These are phyloP conservation scores for Nemapogon koenigi DNA, from an alignment of 2,888 invertebrate species.

Conservation along the genomic window DNA sequence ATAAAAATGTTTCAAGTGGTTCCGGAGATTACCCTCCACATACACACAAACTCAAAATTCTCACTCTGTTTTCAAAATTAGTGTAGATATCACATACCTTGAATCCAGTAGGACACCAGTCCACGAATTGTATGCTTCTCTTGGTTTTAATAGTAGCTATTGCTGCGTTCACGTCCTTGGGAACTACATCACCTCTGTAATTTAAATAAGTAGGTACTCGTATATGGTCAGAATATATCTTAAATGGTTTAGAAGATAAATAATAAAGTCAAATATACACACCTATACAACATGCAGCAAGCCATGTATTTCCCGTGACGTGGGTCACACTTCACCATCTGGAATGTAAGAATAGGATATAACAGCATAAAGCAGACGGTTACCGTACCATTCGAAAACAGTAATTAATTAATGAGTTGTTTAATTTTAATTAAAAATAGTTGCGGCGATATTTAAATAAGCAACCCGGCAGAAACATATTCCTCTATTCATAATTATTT, in stretches of 20 bases:
- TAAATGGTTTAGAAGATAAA: too few relatives aligned
- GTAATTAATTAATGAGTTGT: conserved; percentile 3
- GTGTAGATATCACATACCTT: too few relatives aligned
- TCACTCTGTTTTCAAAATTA: too few relatives aligned
- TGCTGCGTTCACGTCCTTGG: conserved; percentile 92
- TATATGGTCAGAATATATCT: too few relatives aligned
- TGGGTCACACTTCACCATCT: conserved; percentile 93
- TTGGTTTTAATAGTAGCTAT: conserved; percentile 96
- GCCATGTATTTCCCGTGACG: conserved; percentile 93
- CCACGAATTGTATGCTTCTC: conserved; percentile 87
- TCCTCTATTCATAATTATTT: too few relatives aligned
- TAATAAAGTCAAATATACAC: too few relatives aligned
- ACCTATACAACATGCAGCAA: conserved; percentile 89
- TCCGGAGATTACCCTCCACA: too few relatives aligned
- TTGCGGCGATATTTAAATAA: too few relatives aligned
- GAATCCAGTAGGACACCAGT: conserved; percentile 87
- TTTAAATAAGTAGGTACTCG: conserved; percentile 7
- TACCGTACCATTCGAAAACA: neutral
- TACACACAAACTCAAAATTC: too few relatives aligned
- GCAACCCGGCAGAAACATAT: too few relatives aligned
- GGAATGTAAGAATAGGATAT: conserved; percentile 23
- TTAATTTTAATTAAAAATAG: too few relatives aligned
- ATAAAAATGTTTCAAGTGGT: too few relatives aligned
- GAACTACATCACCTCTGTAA: conserved; percentile 87
- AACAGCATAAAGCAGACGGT: neutral